These are phyloP conservation scores for Nyctibius grandis DNA, from an alignment of 2,797 vertebrate species.

Conservation along the genomic window DNA sequence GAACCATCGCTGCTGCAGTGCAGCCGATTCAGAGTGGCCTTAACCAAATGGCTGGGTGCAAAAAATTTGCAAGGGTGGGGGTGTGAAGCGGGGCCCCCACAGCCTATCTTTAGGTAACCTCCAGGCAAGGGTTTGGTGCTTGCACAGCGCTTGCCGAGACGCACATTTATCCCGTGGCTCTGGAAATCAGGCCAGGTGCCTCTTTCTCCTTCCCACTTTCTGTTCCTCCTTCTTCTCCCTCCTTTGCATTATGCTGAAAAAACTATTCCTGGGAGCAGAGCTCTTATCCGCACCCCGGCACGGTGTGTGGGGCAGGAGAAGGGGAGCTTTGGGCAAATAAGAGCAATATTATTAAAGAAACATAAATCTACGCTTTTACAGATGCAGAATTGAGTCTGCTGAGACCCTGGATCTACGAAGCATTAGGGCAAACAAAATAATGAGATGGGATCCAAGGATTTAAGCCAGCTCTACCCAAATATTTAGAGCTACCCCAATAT, in stretches of 20 bases:
- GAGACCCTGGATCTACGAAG: neutral
- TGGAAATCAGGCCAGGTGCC: slow-evolving; percentile 48
- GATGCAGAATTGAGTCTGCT: neutral
- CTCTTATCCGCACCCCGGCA: neutral
- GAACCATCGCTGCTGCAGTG: rapidly evolving
- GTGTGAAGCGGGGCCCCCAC: neutral
- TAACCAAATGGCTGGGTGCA: neutral
- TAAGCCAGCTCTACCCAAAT: neutral
- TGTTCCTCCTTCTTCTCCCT: neutral
- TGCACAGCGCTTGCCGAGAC: neutral
- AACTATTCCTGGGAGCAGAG: neutral
- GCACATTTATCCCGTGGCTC: neutral
- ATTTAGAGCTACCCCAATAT: neutral
- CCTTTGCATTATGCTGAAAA: slow-evolving; percentile 22
- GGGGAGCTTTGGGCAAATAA: neutral
- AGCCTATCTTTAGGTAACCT: slow-evolving; percentile 41
- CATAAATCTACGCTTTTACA: neutral
- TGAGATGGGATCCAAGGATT: neutral
- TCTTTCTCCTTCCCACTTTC: slow-evolving; percentile 30
- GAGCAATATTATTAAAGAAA: neutral
- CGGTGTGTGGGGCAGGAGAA: neutral
- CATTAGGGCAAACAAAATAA: neutral
- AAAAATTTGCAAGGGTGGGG: neutral
- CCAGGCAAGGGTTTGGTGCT: slow-evolving; percentile 4
- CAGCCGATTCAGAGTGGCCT: neutral